Evolutionary conservation across 2,113 vertebrate genomes (phyloP), one percentile per base, ranked within the genome.

Genomic region (Bucco capensis): DNA sequence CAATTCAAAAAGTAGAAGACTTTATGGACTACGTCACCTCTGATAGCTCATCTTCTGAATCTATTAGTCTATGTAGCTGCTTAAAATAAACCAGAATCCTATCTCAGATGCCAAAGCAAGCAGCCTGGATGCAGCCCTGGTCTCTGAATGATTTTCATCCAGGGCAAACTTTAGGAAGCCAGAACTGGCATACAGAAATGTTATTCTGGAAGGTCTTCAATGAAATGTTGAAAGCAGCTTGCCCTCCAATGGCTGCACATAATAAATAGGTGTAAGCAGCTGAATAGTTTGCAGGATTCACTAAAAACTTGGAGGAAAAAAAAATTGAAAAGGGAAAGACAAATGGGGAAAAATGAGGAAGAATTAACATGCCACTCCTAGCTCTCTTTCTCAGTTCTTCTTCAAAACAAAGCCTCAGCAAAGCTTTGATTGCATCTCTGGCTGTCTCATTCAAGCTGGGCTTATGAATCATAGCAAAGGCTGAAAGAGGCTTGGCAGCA

Each of bases 361-460:
- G 58, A 86, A 83, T 24, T 5, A 42, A 53, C 62, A 74, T 30
- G 89, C 47, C 67, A 69, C 60, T 84, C 76, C 89, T 37, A 88
- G 25, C 33, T 82, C 44, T 69, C 54, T 56, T 83, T 51, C 47
- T 86, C 72, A 86, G 71, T 37, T 89, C 54, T 70, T 75, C 49
- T 65, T 90, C 70, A 93, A 94, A 96, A 91, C 75, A 96, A n/a
- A 92, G 73, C 51, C 65, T 86, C 70, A 57, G 61, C 88, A 88
- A 56, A 92, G 49, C 53, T 83, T 73, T 90, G 83, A 86, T 95
- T 94, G 54, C 65, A 93, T 94, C 89, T 94, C 88, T 91, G 89
- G 30, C 73, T 76, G 67, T 83, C 82, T 94, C 64, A 44, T 89
- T 81, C 62, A 77, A 82, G 28, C 19, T 30, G 28, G 64, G 17